Percentiles rank a stretch among this genome's conserved stretches.
Conservation (phyloP, 1,140 invertebrate genomes). For the Papilio glaucus region DNA sequence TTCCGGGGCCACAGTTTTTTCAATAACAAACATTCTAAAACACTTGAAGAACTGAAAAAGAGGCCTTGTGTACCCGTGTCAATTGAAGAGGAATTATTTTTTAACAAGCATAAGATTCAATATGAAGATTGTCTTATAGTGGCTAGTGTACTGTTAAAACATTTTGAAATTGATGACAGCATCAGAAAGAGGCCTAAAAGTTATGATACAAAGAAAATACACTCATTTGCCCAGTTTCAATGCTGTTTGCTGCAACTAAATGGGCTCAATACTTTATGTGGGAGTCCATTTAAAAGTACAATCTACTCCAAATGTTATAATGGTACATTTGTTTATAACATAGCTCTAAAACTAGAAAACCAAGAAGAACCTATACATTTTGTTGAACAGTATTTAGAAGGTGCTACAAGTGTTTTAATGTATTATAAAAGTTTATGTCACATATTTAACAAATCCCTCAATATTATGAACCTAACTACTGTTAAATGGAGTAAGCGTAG, state of each 20-base stretch:
- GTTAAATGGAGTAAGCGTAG: conserved; percentile 49
- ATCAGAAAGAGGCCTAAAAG: conserved; percentile 84
- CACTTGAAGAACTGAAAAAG: conserved; percentile 65
- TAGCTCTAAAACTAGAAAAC: conserved; percentile 84
- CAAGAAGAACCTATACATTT: conserved; percentile 82
- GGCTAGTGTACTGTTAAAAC: conserved; percentile 84
- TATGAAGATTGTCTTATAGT: conserved; percentile 85
- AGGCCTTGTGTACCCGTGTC: conserved; percentile 46
- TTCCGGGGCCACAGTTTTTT: conserved; percentile 77
- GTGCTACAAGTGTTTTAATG: conserved; percentile 80
- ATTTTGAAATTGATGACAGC: conserved; percentile 86
- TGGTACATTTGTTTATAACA: conserved; percentile 90
- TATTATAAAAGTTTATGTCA: conserved; percentile 71
- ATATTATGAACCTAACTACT: conserved; percentile 57
- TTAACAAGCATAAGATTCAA: conserved; percentile 79
- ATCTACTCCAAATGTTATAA: conserved; percentile 86
- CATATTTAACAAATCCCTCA: conserved; percentile 55
- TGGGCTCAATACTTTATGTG: conserved; percentile 87
- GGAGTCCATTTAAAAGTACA: conserved; percentile 82
- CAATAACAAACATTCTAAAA: conserved; percentile 72
- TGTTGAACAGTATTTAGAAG: conserved; percentile 79
- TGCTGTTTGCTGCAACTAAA: conserved; percentile 85
- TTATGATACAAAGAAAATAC: conserved; percentile 85
- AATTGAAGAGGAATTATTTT: conserved; percentile 55
- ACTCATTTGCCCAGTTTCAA: conserved; percentile 90